Base-by-base conservation (phyloP, 2,113 vertebrate species). In the Hirundichthys speculiger region DNA sequence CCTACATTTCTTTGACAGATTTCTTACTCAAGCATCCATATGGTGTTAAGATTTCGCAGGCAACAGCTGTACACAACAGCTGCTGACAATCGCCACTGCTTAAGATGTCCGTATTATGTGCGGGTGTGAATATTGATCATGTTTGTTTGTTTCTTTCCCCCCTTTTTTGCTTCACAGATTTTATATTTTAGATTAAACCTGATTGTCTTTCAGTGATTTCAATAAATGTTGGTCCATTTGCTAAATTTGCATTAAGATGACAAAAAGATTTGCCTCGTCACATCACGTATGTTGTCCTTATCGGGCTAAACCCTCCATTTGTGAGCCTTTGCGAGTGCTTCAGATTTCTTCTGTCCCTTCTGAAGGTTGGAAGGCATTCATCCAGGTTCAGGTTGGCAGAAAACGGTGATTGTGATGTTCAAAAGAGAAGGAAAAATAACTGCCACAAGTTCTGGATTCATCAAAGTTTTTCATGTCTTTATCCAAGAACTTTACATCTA, bases 21-120 rank as follows among this genome's bases (percentile, higher is more conserved):
- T 55, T 75, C 30, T 49, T n/a, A 49, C 55, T 71, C 34, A 18
- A 18, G 45, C 56, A 42, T 74, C 69, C 77, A 74, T 70, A 74
- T 77, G 73, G 65, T 59, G 48, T 64, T 34, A 39, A 51, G 50
- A 76, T n/a, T 47, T 47, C 71, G 69, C n/a, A 19, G 6, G 2
- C 9, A 63, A 49, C 81, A 77, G 22, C 61, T 84, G 77, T 51
- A 60, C 22, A 18, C 10, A 69, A 46, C 73, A 83, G 52, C 64
- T 83, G 72, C 19, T 65, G 34, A 22, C 42, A 3, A 10, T 13
- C 69, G 49, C 46, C 30, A 27, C 48, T 1, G 14, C 64, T 59
- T 18, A 51, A 39, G 41, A 39, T 18, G 47, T 41, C 15, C 20
- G n/a, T 15, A 3, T n/a, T 30, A 60, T 43, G 30, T 57, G 16